Conservation (phyloP, 1,140 invertebrate genomes). For the Musca vetustissima region DNA sequence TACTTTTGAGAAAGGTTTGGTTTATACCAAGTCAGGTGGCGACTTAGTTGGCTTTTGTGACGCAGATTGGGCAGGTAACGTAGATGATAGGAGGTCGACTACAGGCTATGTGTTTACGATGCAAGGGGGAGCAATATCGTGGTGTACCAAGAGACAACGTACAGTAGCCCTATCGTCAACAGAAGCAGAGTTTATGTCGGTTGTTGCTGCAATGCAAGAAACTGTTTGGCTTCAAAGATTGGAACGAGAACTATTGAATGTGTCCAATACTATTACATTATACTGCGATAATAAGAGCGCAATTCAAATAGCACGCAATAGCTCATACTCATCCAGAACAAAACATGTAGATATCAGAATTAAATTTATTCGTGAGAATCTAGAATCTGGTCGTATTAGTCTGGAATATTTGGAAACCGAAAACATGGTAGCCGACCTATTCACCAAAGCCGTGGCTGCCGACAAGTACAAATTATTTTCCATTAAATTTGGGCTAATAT, state of each 20-base stretch:
- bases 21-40: background rate
- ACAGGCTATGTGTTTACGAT: conserved; percentile 44
- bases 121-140: conserved; percentile 32
- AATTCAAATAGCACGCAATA: conserved; percentile 33
- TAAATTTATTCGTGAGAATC: conserved; percentile 6
- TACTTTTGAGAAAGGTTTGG: conserved; percentile 31
- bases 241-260: background rate
- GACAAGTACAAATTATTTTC: background rate
- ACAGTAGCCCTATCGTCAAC: conserved; percentile 35
- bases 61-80: conserved; percentile 33
- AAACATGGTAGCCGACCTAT: background rate
- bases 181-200: conserved; percentile 49
- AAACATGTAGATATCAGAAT: conserved; percentile 41
- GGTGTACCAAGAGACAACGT: background rate
- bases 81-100: conserved; percentile 41
- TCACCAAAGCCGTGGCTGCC: background rate
- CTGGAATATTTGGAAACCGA: background rate
- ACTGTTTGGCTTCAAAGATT: conserved; percentile 27
- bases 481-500: background rate
- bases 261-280: conserved; percentile 15
- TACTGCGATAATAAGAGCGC: conserved; percentile 37
- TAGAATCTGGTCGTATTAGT: too few relatives aligned
- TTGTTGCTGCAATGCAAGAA: conserved; percentile 35
- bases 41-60: conserved; percentile 30
- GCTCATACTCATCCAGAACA: conserved; percentile 28